These are phyloP conservation scores for Cryptophagus acutangulus DNA, from an alignment of 2,888 invertebrate genomes.

Conservation along the genomic window DNA sequence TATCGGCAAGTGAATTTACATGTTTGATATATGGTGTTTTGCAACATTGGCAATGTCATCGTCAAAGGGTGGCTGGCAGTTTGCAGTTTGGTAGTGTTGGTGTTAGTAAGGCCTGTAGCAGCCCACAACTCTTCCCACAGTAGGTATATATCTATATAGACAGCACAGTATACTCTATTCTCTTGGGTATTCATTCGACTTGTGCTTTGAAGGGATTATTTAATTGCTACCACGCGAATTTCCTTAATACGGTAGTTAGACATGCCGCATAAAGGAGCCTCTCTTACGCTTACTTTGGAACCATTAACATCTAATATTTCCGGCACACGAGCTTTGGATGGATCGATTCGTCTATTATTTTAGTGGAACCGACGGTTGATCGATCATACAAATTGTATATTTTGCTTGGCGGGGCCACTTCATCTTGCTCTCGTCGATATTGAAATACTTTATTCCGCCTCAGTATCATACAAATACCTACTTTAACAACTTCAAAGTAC, in stretches of 20 bases:
- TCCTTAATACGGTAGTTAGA: constrained; percentile 48
- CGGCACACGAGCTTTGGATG: constrained; percentile 33
- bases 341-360: constrained; percentile 32
- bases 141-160: too few species aligned
- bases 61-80: not conserved
- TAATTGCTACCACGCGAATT: constrained; percentile 47
- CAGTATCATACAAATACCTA: constrained; percentile 27
- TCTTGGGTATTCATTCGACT: constrained; percentile 47
- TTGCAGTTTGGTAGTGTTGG: not conserved
- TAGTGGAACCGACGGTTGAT: not conserved
- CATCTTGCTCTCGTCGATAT: not conserved
- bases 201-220: constrained; percentile 51
- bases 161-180: constrained; percentile 31
- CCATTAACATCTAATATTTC: constrained; percentile 48
- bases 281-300: constrained; percentile 47
- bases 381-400: not conserved
- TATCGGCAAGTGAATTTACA: constrained; percentile 18
- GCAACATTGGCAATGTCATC: not conserved
- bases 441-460: not conserved
- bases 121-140: constrained; percentile 7
- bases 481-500: constrained; percentile 42
- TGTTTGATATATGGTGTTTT: constrained; percentile 3
- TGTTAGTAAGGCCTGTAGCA: constrained; percentile 2
- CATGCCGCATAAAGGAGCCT: constrained; percentile 44
- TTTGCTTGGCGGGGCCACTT: not conserved